phyloP scores from a whole-genome alignment of 2,113 vertebrate genomes.

The Caracal caracal region DNA sequence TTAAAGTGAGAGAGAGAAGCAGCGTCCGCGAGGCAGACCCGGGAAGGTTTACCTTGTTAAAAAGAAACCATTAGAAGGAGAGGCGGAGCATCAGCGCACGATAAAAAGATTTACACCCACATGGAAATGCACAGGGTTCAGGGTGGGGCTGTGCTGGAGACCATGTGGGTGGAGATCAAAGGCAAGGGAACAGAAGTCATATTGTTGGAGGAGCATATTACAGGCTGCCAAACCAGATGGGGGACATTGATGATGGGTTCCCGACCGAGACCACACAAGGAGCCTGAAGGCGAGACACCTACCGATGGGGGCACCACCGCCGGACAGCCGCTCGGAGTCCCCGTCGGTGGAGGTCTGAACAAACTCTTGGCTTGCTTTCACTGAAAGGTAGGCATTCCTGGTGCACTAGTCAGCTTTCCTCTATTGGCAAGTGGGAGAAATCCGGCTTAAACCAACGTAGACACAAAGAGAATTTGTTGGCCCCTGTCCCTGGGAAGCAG shows the following conservation, averaged over 20 bases:
- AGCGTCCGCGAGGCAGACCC: background rate
- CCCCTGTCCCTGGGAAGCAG: background rate
- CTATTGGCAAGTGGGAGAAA: background rate
- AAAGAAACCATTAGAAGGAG: slow-evolving; percentile 48
- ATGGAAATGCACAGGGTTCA: slow-evolving; percentile 53
- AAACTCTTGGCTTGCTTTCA: background rate
- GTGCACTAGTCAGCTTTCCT: background rate
- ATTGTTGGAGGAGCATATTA: slow-evolving; percentile 60
- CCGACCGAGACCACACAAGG: slow-evolving; percentile 60
- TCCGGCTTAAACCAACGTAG: background rate
- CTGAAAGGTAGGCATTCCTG: background rate
- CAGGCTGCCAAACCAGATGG: slow-evolving; percentile 64
- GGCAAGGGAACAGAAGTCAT: slow-evolving; percentile 59
- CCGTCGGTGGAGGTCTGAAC: background rate
- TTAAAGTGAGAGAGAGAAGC: slow-evolving; percentile 30
- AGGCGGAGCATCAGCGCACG: background rate
- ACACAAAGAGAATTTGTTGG: background rate
- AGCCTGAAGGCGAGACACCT: background rate
- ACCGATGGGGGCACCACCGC: background rate
- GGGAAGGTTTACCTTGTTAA: slow-evolving; percentile 39
- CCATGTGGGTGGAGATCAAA: slow-evolving; percentile 72
- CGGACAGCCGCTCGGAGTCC: background rate
- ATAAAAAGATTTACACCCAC: slow-evolving; percentile 65
- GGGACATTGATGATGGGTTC: slow-evolving; percentile 56
- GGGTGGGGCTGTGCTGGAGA: slow-evolving; percentile 62